Evolutionary conservation across 2,113 vertebrate genomes (phyloP).

Genomic region (Pyxicephalus adspersus): DNA sequence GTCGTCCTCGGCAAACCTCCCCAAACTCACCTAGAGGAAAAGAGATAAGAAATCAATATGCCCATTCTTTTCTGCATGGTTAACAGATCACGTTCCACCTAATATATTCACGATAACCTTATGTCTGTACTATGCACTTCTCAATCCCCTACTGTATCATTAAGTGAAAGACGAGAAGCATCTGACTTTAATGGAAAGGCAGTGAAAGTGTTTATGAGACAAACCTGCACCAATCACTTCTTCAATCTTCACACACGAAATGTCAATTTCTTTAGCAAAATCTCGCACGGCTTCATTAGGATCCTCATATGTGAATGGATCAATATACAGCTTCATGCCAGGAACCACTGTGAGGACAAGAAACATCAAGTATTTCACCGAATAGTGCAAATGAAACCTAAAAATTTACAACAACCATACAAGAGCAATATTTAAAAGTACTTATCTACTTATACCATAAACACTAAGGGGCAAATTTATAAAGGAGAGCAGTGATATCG

Average conservation of each 20-base stretch:
- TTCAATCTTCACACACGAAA: conserved; percentile 98
- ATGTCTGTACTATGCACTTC: conserved; percentile 28
- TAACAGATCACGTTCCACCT: conserved; percentile 15
- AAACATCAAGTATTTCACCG: not conserved
- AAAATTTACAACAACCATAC: not conserved
- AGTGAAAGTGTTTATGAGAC: conserved; percentile 62
- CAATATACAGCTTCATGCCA: conserved; percentile 97
- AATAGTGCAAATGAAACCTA: not conserved
- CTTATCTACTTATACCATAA: no score
- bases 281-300: conserved; percentile 96
- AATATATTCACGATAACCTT: conserved; percentile 32
- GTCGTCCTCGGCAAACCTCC: conserved; percentile 92
- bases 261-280: conserved; percentile 97
- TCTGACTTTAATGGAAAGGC: conserved; percentile 8
- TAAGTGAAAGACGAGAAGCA: conserved; percentile 20
- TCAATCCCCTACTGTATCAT: conserved; percentile 16
- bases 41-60: conserved; percentile 31
- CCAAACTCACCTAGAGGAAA: conserved; percentile 90
- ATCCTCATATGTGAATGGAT: conserved; percentile 97
- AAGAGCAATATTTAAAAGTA: no score
- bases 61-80: conserved; percentile 14
- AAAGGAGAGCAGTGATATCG: no score
- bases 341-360: conserved; percentile 81
- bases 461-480: no score
- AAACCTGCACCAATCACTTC: conserved; percentile 98